Evolutionary conservation across 2,113 vertebrate genomes (phyloP).

Genomic region (Micromys minutus): DNA sequence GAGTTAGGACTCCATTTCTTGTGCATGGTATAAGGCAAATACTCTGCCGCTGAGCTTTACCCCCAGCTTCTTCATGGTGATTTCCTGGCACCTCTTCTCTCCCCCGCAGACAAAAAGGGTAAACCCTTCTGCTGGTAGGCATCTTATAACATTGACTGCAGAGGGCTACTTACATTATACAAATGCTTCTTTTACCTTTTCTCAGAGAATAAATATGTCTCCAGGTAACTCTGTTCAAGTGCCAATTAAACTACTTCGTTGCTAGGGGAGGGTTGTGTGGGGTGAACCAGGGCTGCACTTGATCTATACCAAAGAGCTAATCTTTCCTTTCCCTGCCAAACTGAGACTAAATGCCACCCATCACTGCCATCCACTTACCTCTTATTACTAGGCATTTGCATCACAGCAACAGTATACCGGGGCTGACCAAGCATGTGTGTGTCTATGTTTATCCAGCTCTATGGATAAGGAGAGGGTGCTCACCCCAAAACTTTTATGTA

Average conservation of each 20-base stretch:
- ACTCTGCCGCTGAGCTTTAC: background rate
- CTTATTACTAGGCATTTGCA: background rate
- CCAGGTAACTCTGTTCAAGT: background rate
- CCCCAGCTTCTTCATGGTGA: background rate
- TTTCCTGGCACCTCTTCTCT: background rate
- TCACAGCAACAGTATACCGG: background rate
- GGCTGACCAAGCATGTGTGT: background rate
- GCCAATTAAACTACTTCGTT: background rate
- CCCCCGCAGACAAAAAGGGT: background rate
- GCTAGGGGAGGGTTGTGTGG: background rate
- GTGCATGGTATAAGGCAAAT: background rate
- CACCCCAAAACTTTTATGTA: background rate
- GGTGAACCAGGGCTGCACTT: background rate
- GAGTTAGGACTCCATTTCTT: background rate
- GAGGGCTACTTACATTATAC: background rate
- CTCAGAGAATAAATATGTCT: slow-evolving; percentile 2
- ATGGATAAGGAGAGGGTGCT: background rate
- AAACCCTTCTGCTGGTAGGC: background rate
- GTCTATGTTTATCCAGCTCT: background rate
- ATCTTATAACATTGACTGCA: background rate
- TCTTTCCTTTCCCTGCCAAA: background rate
- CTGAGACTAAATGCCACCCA: background rate
- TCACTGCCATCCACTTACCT: background rate
- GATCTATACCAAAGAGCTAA: background rate
- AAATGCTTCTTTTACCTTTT: slow-evolving; percentile 16